Conservation (phyloP, 1,140 invertebrate species). For the Drosophila suzukii region DNA sequence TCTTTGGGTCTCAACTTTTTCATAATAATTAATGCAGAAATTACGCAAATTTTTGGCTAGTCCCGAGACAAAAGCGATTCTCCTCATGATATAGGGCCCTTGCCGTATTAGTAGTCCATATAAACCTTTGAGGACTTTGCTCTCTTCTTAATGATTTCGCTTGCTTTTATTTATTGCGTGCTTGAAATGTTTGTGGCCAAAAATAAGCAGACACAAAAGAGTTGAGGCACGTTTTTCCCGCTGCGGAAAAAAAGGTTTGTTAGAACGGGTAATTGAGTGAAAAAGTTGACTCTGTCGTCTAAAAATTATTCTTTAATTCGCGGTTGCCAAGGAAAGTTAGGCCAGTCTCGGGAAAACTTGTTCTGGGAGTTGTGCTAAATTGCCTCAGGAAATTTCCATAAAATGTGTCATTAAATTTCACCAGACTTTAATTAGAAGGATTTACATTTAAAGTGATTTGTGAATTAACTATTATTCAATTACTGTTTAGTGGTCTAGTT, state of each 20-base stretch:
- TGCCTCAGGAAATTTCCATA: background rate
- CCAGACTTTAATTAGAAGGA: background rate
- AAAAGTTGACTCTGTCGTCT: constrained; percentile 28
- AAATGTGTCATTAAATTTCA: constrained; percentile 19
- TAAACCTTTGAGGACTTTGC: constrained; percentile 26
- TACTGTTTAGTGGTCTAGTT: too few relatives aligned
- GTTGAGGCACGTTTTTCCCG: constrained; percentile 12
- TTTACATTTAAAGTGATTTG: background rate
- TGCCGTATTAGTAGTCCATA: constrained; percentile 18
- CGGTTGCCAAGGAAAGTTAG: constrained; percentile 22
- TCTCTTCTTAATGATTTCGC: constrained; percentile 36
- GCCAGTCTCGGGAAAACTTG: constrained; percentile 7
- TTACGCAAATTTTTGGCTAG: constrained; percentile 70
- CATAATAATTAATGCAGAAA: constrained; percentile 78
- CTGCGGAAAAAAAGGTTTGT: constrained; percentile 8
- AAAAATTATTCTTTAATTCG: constrained; percentile 38
- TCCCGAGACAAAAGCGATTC: constrained; percentile 32
- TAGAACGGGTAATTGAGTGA: constrained; percentile 42
- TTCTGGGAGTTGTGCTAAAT: constrained; percentile 14
- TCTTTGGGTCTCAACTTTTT: constrained; percentile 43
- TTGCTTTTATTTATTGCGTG: constrained; percentile 73
- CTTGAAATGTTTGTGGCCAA: constrained; percentile 68
- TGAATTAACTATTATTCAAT: background rate
- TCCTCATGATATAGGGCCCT: constrained; percentile 29
- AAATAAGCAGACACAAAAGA: constrained; percentile 58